phyloP scores from a whole-genome alignment of 2,113 vertebrate genomes.

The Myxocyprinus asiaticus region DNA sequence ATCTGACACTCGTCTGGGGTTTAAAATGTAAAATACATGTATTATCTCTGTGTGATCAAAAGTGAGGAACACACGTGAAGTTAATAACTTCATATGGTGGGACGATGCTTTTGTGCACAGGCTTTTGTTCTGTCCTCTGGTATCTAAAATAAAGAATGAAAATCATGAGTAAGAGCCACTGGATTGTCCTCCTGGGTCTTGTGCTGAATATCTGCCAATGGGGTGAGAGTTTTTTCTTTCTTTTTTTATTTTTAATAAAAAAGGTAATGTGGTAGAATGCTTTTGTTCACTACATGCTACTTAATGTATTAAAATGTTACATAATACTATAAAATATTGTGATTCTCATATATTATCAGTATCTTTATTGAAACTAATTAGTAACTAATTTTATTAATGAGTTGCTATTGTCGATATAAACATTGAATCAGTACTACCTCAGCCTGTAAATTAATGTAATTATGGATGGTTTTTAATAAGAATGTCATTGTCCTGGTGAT shows the following conservation, averaged over 20 bases:
- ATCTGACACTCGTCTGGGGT: slow-evolving; percentile 43
- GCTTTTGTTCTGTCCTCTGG: background rate
- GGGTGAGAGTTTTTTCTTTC: slow-evolving; percentile 47
- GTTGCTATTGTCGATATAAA: too few relatives aligned
- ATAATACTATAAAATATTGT: too few relatives aligned
- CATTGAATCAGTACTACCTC: too few relatives aligned
- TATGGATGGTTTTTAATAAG: too few relatives aligned
- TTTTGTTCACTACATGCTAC: too few relatives aligned
- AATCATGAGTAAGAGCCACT: slow-evolving; percentile 41
- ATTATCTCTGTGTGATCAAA: slow-evolving; percentile 60
- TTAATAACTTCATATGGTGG: background rate
- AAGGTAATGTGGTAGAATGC: background rate
- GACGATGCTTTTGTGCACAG: background rate
- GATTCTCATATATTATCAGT: too few relatives aligned
- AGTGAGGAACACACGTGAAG: slow-evolving; percentile 24
- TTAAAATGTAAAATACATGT: slow-evolving; percentile 71
- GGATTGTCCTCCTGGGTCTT: slow-evolving; percentile 50
- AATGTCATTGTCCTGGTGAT: too few relatives aligned
- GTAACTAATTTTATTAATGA: too few relatives aligned
- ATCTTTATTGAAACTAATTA: too few relatives aligned
- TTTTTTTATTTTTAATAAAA: background rate
- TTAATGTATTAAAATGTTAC: too few relatives aligned
- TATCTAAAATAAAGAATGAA: background rate
- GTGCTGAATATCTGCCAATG: slow-evolving; percentile 55
- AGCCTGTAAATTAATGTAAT: too few relatives aligned